A percentile compares a stretch with the other conserved stretches of the same genome.
These are phyloP conservation scores for Astropecten irregularis DNA, from an alignment of 53 echinoderm and acorn worm species.

Conservation along the genomic window DNA sequence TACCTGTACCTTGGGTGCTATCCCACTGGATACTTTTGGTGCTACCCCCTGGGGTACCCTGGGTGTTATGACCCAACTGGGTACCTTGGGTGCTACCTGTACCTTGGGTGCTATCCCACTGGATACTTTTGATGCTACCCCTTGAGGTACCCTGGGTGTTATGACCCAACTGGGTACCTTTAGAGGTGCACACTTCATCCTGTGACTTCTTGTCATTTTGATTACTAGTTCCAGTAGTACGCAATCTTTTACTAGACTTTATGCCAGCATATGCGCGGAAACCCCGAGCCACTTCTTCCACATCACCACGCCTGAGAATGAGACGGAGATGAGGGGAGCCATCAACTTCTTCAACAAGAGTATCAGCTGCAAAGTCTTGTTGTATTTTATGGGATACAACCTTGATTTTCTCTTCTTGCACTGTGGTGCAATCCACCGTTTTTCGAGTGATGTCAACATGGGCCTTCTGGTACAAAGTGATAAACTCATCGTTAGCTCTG, in stretches of 20 bases:
- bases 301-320: constrained; percentile 13
- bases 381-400: neutral
- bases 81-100: neutral
- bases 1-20: no score
- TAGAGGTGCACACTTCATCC: neutral
- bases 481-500: constrained; percentile 13
- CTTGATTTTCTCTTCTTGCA: neutral
- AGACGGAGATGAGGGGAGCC: neutral
- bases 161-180: neutral
- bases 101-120: no score
- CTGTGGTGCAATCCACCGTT: neutral
- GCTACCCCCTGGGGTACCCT: neutral
- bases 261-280: constrained; percentile 10
- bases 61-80: no score
- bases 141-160: neutral
- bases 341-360: neutral
- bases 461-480: neutral
- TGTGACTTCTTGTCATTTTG: neutral
- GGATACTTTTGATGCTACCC: no score
- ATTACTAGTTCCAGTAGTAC: neutral
- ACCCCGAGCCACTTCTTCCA: neutral
- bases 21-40: no score
- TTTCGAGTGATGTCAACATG: neutral
- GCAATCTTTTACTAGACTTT: constrained; percentile 8
- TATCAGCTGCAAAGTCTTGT: neutral